Evolutionary conservation across 2,888 invertebrate genomes (phyloP).

Genomic region (Ophion ventricosus): DNA sequence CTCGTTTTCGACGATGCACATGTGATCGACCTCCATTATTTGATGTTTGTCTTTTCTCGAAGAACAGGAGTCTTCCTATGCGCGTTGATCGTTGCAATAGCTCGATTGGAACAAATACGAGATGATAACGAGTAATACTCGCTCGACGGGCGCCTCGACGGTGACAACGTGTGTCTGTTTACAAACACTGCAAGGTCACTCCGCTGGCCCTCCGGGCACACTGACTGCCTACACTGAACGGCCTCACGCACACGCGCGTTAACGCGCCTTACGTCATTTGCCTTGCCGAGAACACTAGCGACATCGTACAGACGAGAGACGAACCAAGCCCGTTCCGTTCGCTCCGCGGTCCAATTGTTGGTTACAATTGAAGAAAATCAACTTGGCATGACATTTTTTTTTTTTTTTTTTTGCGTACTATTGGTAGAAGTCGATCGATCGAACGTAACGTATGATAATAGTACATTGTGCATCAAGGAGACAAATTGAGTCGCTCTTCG

Average conservation of each 20-base stretch:
- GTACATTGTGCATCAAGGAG: no score
- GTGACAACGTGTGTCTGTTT: constrained; percentile 89
- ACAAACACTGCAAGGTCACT: constrained; percentile 91
- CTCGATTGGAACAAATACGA: background rate
- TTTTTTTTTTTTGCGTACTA: no score
- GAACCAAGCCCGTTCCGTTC: background rate
- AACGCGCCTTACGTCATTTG: constrained; percentile 64
- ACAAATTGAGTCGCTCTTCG: no score
- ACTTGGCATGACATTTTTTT: no score
- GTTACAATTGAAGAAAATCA: background rate
- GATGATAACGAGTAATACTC: background rate
- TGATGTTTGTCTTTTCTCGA: background rate
- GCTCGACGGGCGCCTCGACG: constrained; percentile 67
- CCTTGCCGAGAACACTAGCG: constrained; percentile 39
- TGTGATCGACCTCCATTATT: constrained; percentile 78
- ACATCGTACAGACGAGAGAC: background rate
- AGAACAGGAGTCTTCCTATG: constrained; percentile 20
- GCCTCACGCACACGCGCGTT: constrained; percentile 62
- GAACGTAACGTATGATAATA: no score
- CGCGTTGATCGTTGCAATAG: background rate
- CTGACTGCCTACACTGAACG: constrained; percentile 65
- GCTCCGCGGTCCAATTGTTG: background rate
- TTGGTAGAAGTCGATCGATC: no score
- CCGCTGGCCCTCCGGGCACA: constrained; percentile 78
- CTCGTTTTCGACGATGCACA: constrained; percentile 80